These are phyloP conservation scores for Cuculus canorus DNA, from an alignment of 2,797 vertebrate species.

Conservation along the genomic window DNA sequence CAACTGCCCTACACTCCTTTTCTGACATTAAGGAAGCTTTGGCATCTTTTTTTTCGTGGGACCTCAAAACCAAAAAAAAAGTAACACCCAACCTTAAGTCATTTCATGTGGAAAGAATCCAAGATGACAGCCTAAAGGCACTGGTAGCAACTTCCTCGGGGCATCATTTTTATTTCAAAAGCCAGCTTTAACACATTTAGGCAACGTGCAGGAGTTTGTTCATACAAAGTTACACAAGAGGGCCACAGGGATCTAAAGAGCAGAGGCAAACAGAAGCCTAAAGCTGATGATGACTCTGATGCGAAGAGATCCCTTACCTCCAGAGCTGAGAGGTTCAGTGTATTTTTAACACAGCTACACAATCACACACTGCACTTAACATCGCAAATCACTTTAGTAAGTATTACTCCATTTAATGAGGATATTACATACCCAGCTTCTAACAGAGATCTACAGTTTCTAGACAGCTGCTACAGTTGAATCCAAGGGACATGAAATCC, in stretches of 20 bases:
- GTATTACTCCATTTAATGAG: not conserved
- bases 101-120: not conserved
- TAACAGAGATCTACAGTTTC: not conserved
- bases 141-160: not conserved
- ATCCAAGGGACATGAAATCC: not conserved
- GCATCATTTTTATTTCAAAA: constrained; percentile 6
- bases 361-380: not conserved
- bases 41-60: not conserved
- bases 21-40: not conserved
- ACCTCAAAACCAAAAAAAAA: not conserved
- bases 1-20: not conserved
- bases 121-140: not conserved
- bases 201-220: not conserved
- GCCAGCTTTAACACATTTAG: not conserved
- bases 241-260: not conserved
- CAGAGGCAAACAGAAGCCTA: not conserved
- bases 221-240: not conserved
- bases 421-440: not conserved
- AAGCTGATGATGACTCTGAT: not conserved
- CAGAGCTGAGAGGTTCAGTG: not conserved
- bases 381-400: not conserved
- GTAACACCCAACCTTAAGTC: not conserved
- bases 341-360: not conserved
- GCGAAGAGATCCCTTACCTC: not conserved
- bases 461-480: not conserved